These are phyloP conservation scores for Pyralis farinalis DNA, from an alignment of 2,888 invertebrate species.

Conservation along the genomic window DNA sequence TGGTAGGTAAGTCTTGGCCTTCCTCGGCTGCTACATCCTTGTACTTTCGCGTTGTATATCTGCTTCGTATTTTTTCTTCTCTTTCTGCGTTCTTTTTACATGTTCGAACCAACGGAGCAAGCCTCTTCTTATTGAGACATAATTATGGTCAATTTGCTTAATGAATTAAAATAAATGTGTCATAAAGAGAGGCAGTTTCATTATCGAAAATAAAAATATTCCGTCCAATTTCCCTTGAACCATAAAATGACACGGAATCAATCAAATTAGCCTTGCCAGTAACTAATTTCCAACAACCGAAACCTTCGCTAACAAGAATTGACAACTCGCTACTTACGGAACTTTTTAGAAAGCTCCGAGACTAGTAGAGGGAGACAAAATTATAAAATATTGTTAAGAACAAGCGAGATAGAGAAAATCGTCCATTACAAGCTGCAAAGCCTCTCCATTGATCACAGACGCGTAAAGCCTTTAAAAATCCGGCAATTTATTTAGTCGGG, in stretches of 20 bases:
- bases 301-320: conserved; percentile 62
- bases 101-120: too few relatives aligned
- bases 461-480: conserved; percentile 74
- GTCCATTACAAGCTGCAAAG: conserved; percentile 69
- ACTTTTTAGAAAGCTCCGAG: conserved; percentile 46
- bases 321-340: conserved; percentile 50
- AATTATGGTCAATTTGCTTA: too few relatives aligned
- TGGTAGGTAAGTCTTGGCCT: too few relatives aligned
- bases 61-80: too few relatives aligned
- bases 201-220: too few relatives aligned
- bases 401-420: conserved; percentile 45
- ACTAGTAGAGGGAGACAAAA: conserved; percentile 35
- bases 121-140: too few relatives aligned
- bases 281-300: conserved; percentile 40
- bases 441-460: conserved; percentile 72
- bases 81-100: too few relatives aligned
- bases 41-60: conserved; percentile 2
- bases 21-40: too few relatives aligned
- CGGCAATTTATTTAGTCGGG: conserved; percentile 71
- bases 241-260: conserved; percentile 32
- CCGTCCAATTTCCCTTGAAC: too few relatives aligned
- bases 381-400: conserved; percentile 21
- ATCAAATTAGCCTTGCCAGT: conserved; percentile 40
- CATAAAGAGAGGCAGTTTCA: too few relatives aligned
- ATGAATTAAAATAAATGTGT: too few relatives aligned